Conservation (phyloP, 1,140 invertebrate genomes). For the Andrena cerasifolii region DNA sequence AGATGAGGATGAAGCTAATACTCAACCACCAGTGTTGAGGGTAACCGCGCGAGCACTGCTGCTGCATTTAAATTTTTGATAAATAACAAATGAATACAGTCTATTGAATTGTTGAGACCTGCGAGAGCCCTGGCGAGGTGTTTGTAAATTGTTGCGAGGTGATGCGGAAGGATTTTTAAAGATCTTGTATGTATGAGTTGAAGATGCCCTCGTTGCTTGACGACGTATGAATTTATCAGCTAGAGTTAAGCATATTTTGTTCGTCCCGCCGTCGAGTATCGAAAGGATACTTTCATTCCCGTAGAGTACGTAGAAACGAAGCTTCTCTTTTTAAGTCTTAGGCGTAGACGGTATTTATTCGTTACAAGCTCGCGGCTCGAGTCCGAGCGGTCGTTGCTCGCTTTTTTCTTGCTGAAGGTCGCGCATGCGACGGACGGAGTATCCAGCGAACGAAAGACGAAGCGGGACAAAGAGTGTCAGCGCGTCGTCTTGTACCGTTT, state of each 20-base stretch:
- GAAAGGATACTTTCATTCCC: conserved; percentile 18
- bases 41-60: conserved; percentile 20
- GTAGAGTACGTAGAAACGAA: not conserved
- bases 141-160: conserved; percentile 37
- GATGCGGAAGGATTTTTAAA: conserved; percentile 3
- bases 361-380: too few species aligned
- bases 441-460: too few species aligned
- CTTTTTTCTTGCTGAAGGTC: too few species aligned
- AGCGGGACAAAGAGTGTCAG: too few species aligned
- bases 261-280: not conserved
- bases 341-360: too few species aligned
- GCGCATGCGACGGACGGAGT: too few species aligned
- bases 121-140: not conserved
- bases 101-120: conserved; percentile 47
- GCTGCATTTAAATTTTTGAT: conserved; percentile 52
- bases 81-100: conserved; percentile 39
- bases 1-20: conserved; percentile 14
- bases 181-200: not conserved
- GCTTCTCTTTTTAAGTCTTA: too few species aligned
- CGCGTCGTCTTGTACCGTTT: not conserved
- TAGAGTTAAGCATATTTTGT: not conserved
- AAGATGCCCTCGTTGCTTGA: conserved; percentile 2
- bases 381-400: too few species aligned
- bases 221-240: not conserved
- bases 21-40: not conserved